Conservation (phyloP, 2,888 invertebrate species). For the Melikaiella ostensackeni region DNA sequence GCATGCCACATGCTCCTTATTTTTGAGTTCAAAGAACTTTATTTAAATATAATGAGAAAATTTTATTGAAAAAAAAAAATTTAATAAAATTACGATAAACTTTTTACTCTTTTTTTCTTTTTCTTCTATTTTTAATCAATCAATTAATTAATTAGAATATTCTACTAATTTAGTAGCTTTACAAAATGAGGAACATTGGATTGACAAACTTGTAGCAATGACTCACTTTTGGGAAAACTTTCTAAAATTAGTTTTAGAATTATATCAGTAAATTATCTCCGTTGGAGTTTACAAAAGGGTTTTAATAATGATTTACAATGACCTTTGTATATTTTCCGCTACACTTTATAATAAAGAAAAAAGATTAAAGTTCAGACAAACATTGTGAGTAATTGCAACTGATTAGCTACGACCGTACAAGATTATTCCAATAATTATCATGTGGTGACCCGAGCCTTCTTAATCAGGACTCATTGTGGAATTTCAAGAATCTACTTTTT, state of each 20-base stretch:
- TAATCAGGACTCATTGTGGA: not conserved
- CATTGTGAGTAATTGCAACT: not conserved
- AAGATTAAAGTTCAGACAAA: not conserved
- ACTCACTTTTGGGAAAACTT: conserved; percentile 4
- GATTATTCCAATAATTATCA: not conserved
- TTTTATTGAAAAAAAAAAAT: not conserved
- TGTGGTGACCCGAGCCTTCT: not conserved
- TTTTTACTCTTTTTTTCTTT: not conserved
- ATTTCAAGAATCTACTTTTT: not conserved
- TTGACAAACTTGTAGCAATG: not conserved
- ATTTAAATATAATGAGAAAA: not conserved
- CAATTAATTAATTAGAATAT: not conserved
- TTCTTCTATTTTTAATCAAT: not conserved
- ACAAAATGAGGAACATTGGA: not conserved
- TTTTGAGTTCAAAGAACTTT: not conserved
- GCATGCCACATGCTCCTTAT: not conserved
- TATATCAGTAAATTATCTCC: not conserved
- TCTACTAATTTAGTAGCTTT: not conserved
- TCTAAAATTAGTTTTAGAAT: not conserved
- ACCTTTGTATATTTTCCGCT: not conserved
- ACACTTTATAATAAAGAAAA: not conserved
- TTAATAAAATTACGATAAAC: too few relatives aligned
- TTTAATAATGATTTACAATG: not conserved
- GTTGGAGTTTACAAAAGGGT: not conserved
- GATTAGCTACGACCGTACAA: not conserved